Conservation (phyloP, 2,113 vertebrate species). For the Atlantisia rogersi region DNA sequence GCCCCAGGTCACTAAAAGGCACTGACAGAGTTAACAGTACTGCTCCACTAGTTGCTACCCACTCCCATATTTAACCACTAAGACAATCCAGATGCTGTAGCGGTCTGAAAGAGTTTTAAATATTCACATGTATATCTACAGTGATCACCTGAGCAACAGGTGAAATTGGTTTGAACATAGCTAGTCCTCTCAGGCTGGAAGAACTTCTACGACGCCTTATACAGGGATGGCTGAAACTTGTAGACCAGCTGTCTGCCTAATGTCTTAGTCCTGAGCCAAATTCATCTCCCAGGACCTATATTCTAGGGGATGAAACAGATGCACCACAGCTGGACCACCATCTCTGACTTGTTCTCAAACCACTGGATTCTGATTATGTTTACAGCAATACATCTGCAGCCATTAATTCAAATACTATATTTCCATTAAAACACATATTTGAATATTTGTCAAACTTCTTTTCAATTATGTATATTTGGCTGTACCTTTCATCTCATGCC, state of each 20-base stretch:
- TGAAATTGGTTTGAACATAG: neutral
- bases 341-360: conserved; percentile 45
- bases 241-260: conserved; percentile 60
- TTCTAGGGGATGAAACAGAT: conserved; percentile 47
- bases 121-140: neutral
- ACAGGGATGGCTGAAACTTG: neutral
- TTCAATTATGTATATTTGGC: conserved; percentile 2
- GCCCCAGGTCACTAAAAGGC: neutral
- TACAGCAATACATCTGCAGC: conserved; percentile 56
- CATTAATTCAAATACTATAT: conserved; percentile 12
- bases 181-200: neutral
- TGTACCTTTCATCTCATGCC: neutral
- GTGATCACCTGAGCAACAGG: neutral
- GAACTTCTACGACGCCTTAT: neutral
- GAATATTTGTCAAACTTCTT: conserved; percentile 32
- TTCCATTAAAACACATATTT: conserved; percentile 28
- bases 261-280: conserved; percentile 37
- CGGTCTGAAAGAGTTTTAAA: neutral
- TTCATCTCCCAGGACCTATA: conserved; percentile 11
- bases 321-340: conserved; percentile 63
- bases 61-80: neutral
- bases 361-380: conserved; percentile 57
- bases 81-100: neutral
- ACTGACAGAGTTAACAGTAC: neutral
- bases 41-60: neutral